A percentile compares a stretch with the other conserved stretches of the same genome.
These are phyloP conservation scores for Rhabdophis nuchalis DNA, from an alignment of 2,797 vertebrate species.

Conservation along the genomic window DNA sequence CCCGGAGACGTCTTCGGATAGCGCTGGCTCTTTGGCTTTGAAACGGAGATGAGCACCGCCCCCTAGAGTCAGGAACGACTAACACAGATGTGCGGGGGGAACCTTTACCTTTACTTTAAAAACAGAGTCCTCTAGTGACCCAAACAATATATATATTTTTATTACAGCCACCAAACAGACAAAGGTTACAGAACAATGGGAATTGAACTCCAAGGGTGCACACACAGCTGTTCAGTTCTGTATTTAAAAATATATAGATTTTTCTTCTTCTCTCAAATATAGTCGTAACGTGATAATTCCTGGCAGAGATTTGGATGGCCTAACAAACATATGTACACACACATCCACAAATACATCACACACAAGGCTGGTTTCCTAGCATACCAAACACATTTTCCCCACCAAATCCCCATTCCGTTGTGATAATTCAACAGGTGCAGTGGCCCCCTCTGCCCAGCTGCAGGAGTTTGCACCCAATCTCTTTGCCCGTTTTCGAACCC, in stretches of 20 bases:
- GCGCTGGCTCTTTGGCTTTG: no score
- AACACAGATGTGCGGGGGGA: no score
- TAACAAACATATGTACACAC: constrained; percentile 45
- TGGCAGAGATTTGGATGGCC: constrained; percentile 66
- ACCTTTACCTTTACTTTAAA: not conserved
- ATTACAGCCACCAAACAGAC: constrained; percentile 59
- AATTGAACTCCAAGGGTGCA: constrained; percentile 48
- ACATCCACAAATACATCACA: constrained; percentile 45
- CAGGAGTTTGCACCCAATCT: no score
- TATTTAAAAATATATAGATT: constrained; percentile 70
- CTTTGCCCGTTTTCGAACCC: accelerated
- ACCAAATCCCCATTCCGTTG: not conserved
- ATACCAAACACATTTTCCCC: constrained; percentile 26
- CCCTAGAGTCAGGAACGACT: no score
- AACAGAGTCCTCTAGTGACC: constrained; percentile 37
- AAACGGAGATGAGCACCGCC: no score
- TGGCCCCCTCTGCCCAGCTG: no score
- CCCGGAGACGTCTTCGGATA: no score
- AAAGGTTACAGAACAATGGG: constrained; percentile 61
- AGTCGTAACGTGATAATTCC: constrained; percentile 67
- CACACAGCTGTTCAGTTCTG: constrained; percentile 57
- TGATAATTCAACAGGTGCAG: not conserved
- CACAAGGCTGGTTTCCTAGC: constrained; percentile 31
- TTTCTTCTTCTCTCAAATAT: constrained; percentile 68
- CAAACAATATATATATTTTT: constrained; percentile 45